Base-by-base conservation (phyloP, 2,113 vertebrate genomes). In the Heteronetta atricapilla region DNA sequence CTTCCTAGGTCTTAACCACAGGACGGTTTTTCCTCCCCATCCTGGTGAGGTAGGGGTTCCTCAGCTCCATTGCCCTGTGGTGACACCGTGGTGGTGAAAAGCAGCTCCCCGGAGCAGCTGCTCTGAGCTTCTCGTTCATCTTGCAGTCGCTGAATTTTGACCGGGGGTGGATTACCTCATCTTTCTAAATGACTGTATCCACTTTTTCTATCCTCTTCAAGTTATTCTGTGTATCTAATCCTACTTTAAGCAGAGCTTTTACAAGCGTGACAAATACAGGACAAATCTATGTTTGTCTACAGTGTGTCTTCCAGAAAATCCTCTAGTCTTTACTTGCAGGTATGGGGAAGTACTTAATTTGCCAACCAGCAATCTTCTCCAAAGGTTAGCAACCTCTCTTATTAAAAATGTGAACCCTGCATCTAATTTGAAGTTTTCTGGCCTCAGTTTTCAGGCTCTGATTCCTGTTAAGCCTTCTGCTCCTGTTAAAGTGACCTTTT, bases 371-470 rank as follows among this genome's bases (percentile, higher is more conserved):
- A 76, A 19, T 73, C 72, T 87, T 29, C 50, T 79, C 62, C 64
- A 93, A 82, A 94, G 44, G 53, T 91, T 79, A 85, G n/a, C 10
- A 28, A 88, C 50, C 55, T 68, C 19, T 82, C 74, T 75, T 89
- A 89, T 85, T 87, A 94, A 87, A 94, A 94, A 87, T 44, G 82
- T 26, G 74, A 95, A 89, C n/a, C 1, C 34, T 87, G 90, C 40
- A 50, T 50, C 82, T 92, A 76, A 91, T 92, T 77, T 77, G 58
- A 93, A 87, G n/a, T 66, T 85, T 89, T 92, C 60, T 77, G 80
- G 46, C 60, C 64, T 63, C 73, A 72, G 42, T 60, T 60, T 86
- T 33, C 56, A 95, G 79, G 17, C 73, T 67, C 22, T 31, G 79
- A 77, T 55, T 89, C 60, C 60, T 90, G 22, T 56, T 82, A 67